Percentiles rank a stretch among this genome's conserved stretches.
phyloP scores from a whole-genome alignment of 2,113 vertebrate genomes.

The Odobenus rosmarus region DNA sequence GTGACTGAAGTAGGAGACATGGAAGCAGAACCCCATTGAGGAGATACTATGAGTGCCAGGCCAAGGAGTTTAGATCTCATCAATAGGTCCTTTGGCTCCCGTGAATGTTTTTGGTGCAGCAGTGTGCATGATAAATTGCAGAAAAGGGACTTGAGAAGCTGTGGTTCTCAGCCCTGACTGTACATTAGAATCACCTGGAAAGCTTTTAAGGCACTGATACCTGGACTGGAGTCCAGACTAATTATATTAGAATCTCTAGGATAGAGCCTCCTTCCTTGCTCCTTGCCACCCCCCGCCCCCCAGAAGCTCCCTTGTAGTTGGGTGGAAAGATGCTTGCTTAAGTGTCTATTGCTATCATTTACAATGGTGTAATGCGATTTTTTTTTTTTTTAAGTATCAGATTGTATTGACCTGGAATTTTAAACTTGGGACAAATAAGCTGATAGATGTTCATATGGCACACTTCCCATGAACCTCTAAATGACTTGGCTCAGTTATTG shows the following conservation, averaged over 20 bases:
- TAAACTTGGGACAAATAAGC: background rate
- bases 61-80: background rate
- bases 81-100: background rate
- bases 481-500: background rate
- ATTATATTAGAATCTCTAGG: constrained; percentile 13
- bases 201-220: background rate
- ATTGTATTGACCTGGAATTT: constrained; percentile 29
- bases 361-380: background rate
- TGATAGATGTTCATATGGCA: background rate
- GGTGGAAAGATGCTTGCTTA: background rate
- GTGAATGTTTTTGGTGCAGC: background rate
- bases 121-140: background rate
- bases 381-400: background rate
- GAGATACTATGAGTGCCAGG: background rate
- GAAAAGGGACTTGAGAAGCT: background rate
- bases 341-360: background rate
- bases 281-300: no score
- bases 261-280: background rate
- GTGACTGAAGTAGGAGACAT: background rate
- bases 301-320: background rate
- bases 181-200: background rate
- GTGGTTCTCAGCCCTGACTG: background rate
- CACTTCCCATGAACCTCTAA: background rate
- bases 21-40: background rate
- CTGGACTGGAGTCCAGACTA: background rate